phyloP scores from a whole-genome alignment of 2,888 invertebrate genomes.

The Amaurobius ferox region DNA sequence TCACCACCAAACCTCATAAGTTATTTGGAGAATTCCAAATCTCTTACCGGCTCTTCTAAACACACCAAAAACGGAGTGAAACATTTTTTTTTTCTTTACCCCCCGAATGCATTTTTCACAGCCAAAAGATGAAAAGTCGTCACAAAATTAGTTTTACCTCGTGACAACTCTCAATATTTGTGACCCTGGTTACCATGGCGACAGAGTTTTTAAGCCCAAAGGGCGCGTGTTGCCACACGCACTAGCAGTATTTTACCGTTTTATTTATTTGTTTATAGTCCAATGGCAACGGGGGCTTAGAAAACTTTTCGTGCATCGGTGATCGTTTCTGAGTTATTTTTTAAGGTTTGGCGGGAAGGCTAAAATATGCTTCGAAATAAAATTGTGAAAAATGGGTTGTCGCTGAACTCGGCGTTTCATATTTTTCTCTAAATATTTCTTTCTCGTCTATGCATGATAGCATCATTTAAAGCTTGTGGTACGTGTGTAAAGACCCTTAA shows the following conservation, averaged over 20 bases:
- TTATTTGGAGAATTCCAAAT: neutral
- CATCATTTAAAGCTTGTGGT: neutral
- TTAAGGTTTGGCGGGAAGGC: neutral
- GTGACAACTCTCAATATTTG: slow-evolving; percentile 65
- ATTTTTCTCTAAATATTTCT: neutral
- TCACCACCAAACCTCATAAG: neutral
- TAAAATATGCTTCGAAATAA: neutral
- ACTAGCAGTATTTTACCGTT: slow-evolving; percentile 1
- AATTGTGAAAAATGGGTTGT: neutral
- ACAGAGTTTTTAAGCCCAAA: slow-evolving; percentile 47
- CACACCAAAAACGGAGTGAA: slow-evolving; percentile 14
- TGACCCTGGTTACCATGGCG: slow-evolving; percentile 47
- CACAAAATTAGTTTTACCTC: slow-evolving; percentile 65
- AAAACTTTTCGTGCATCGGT: slow-evolving; percentile 13
- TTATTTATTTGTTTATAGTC: slow-evolving; percentile 18
- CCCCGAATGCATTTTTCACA: slow-evolving; percentile 54
- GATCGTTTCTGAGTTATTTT: neutral
- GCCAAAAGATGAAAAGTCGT: slow-evolving; percentile 57
- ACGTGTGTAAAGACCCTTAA: neutral
- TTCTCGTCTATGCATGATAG: neutral
- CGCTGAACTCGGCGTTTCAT: neutral
- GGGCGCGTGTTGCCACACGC: slow-evolving; percentile 19
- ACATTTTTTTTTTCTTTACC: slow-evolving; percentile 24
- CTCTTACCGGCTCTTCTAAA: neutral
- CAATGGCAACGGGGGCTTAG: slow-evolving; percentile 9